Base-by-base conservation (phyloP, 2,888 invertebrate genomes). In the Mechanitis mazaeus region DNA sequence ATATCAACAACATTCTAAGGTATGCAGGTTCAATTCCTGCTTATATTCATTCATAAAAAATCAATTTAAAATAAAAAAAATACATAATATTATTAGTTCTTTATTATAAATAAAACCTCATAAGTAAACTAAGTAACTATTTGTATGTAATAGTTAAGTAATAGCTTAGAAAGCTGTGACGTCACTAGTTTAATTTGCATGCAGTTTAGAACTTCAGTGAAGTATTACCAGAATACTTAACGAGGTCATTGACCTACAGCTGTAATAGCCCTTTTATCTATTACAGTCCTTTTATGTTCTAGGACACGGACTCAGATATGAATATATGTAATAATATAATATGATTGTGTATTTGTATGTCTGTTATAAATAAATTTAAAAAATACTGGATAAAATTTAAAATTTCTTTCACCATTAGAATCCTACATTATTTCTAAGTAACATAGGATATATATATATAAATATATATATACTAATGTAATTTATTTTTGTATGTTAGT, bases 181-280 rank as follows among this genome's bases (percentile, higher is more conserved):
- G 68, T 67, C 64, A 65, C 64, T 65, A 62, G 60, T 63, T 59
- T 61, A 67, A 64, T 69, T 68, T 64, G 64, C 65, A 65, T 69
- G 61, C 61, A 68, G 65, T 63, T 60, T 63, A 55, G 45, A 47
- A 60, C 55, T 59, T 60, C 60, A 58, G 66, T 65, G 63, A 64
- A 66, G 67, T 63, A 65, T 65, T 64, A 68, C 61, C 63, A 54
- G 72, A 71, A 75, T 73, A 70, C 70, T 72, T 73, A 72, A 72
- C 75, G 69, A 67, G 82, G 82, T 81, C 83, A 71, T 80, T 82
- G 70, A 83, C 83, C 81, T 75, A 71, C 77, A 74, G 11, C 0
- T 42, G 6, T 42, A 42, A 42, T 42, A 42, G 42, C 7, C 75
- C 70, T 68, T 64, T 64, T 56, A 60, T 59, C 61, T 56, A 42